Percentiles rank a stretch among this genome's conserved stretches.
These are phyloP conservation scores for Luehdorfia chinensis DNA, from an alignment of 1,140 invertebrate species.

Conservation along the genomic window DNA sequence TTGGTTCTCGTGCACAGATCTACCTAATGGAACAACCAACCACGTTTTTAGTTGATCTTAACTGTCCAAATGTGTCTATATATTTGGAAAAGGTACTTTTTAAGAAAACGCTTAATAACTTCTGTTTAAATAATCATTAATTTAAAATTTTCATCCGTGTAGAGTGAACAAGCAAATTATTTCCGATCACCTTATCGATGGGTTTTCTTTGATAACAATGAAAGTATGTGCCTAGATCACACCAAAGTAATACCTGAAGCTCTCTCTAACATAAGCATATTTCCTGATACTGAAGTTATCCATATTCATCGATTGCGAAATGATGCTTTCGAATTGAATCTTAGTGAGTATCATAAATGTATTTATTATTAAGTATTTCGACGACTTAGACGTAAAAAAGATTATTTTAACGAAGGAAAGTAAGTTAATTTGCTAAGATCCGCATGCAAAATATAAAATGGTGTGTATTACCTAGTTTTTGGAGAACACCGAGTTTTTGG, in stretches of 20 bases:
- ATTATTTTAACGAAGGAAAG: no score
- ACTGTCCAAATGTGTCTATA: constrained; percentile 29
- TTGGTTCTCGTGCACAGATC: constrained; percentile 16
- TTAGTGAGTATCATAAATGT: constrained; percentile 34
- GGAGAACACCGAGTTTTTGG: no score
- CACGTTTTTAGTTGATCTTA: constrained; percentile 41
- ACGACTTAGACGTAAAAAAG: no score
- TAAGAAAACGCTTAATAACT: background rate
- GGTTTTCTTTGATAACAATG: constrained; percentile 33
- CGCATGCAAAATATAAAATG: no score
- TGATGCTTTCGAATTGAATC: constrained; percentile 24
- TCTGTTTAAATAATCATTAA: constrained; percentile 1
- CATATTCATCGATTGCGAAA: constrained; percentile 19
- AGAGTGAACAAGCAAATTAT: constrained; percentile 25
- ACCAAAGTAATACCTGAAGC: constrained; percentile 22
- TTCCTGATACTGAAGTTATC: constrained; percentile 36
- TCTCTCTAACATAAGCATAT: constrained; percentile 25
- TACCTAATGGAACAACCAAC: constrained; percentile 31
- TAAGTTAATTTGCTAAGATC: no score
- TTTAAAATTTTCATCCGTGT: constrained; percentile 11
- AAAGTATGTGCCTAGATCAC: constrained; percentile 4
- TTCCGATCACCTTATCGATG: constrained; percentile 48
- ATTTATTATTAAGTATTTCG: no score
- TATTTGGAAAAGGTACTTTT: constrained; percentile 33
- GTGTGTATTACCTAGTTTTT: no score